phyloP scores from a whole-genome alignment of 1,140 invertebrate species.

The Orius laevigatus region DNA sequence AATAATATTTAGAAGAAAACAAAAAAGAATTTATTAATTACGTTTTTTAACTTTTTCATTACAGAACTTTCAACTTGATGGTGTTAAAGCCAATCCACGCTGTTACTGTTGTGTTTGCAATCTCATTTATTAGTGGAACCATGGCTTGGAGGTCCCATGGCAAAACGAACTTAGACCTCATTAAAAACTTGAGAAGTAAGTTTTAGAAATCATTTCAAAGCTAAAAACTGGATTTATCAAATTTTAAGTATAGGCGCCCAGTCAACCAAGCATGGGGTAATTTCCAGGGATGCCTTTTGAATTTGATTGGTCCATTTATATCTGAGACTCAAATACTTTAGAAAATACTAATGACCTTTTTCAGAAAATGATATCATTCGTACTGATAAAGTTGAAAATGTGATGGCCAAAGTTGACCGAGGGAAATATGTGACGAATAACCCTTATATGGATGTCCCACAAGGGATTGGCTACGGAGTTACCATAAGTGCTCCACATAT shows the following conservation, averaged over 20 bases:
- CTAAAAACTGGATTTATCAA: not conserved
- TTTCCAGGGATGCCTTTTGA: not conserved
- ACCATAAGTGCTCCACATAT: constrained; percentile 98
- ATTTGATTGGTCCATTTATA: constrained; percentile 6
- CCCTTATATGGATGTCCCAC: constrained; percentile 81
- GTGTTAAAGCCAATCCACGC: constrained; percentile 4
- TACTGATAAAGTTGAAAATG: constrained; percentile 55
- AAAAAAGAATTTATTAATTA: too few relatives aligned
- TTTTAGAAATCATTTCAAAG: not conserved
- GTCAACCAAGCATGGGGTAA: not conserved
- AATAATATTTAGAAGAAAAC: too few relatives aligned
- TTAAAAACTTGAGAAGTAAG: constrained; percentile 65
- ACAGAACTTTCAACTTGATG: too few relatives aligned
- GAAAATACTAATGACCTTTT: too few relatives aligned
- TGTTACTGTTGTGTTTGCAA: constrained; percentile 12
- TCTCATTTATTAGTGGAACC: not conserved
- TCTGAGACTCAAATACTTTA: not conserved
- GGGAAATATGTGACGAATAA: constrained; percentile 55
- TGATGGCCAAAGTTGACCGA: constrained; percentile 76
- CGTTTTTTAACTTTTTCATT: too few relatives aligned
- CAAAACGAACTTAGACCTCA: constrained; percentile 63
- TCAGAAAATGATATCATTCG: constrained; percentile 74
- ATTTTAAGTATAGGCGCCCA: not conserved
- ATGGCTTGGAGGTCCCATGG: constrained; percentile 62
- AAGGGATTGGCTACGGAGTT: constrained; percentile 73